Evolutionary conservation across 1,140 invertebrate species (phyloP), one percentile per base, ranked within the genome.

Genomic region (Scaptomyza graminum): DNA sequence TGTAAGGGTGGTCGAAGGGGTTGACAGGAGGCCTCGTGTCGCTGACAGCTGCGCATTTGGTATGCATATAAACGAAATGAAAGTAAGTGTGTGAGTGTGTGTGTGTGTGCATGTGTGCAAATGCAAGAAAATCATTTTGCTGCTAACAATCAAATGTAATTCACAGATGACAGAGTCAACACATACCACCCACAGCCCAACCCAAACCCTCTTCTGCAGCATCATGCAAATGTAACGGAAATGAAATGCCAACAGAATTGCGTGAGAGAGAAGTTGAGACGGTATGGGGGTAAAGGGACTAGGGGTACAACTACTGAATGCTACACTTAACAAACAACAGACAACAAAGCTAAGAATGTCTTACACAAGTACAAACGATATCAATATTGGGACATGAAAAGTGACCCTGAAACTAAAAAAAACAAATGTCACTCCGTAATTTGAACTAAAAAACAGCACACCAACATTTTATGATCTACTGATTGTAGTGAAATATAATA

Each of bases 91-190:
- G 39, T 34, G 22, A 39, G 25, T 9, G 31, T 12, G 18, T 55
- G 43, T 22, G 18, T 22, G 18, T 22, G 18, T 22, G 22, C n/a
- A n/a, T n/a, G n/a, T n/a, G n/a, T n/a, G n/a, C n/a, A n/a, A 25
- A 16, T 59, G 50, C 47, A 56, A 65, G 52, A 72, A 75, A 87
- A 87, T 81, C 77, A 72, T 75, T 85, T 85, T 67, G 63, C 65
- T 61, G 71, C 51, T 71, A 78, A 82, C 83, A 85, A 85, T 85
- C 78, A 77, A 87, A 87, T 87, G 78, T 72, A 76, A 87, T 82
- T 85, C 80, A 76, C 79, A 83, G 63, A 79, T 83, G 80, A 73
- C 79, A 68, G 39, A 15, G 11, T 12, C 15, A 44, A 9, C 8
- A 22, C 12, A 12, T 37, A 3, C 15, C 1, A 7, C 3, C 1